Conservation (phyloP, 1,140 invertebrate species). For the Formica selysi region DNA sequence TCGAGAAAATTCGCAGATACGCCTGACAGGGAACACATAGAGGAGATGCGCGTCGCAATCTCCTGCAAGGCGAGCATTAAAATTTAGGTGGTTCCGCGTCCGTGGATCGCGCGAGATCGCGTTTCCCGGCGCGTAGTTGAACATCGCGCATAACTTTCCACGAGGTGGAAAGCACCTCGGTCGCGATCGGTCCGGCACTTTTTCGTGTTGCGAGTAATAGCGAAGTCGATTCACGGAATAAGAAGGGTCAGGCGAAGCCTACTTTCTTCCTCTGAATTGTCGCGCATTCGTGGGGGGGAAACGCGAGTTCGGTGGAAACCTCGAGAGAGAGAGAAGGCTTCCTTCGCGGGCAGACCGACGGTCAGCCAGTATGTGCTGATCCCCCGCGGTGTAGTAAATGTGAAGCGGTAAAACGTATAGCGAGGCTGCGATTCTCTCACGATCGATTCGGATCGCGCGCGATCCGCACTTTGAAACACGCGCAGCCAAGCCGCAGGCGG, state of each 20-base stretch:
- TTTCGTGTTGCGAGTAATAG: slow-evolving; percentile 69
- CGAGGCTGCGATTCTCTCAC: slow-evolving; percentile 43
- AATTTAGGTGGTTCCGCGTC: slow-evolving; percentile 51
- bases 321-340: slow-evolving; percentile 39
- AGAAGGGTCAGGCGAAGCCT: slow-evolving; percentile 77
- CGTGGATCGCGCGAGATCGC: slow-evolving; percentile 49
- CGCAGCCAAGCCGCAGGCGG: slow-evolving; percentile 42
- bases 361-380: slow-evolving; percentile 68
- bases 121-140: slow-evolving; percentile 37
- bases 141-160: slow-evolving; percentile 72
- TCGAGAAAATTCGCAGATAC: neutral
- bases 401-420: slow-evolving; percentile 55
- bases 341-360: slow-evolving; percentile 7
- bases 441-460: slow-evolving; percentile 34
- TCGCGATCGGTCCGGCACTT: slow-evolving; percentile 48
- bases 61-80: neutral
- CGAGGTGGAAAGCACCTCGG: slow-evolving; percentile 67
- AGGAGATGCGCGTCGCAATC: neutral
- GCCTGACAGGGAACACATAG: no score
- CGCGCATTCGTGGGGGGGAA: slow-evolving; percentile 1
- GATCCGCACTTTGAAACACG: neutral
- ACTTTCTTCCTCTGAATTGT: slow-evolving; percentile 78
- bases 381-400: slow-evolving; percentile 45
- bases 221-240: slow-evolving; percentile 75
- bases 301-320: slow-evolving; percentile 9